Percentiles rank a stretch among this genome's conserved stretches.
phyloP scores from a whole-genome alignment of 1,140 invertebrate genomes.

The Bicyclus anynana region DNA sequence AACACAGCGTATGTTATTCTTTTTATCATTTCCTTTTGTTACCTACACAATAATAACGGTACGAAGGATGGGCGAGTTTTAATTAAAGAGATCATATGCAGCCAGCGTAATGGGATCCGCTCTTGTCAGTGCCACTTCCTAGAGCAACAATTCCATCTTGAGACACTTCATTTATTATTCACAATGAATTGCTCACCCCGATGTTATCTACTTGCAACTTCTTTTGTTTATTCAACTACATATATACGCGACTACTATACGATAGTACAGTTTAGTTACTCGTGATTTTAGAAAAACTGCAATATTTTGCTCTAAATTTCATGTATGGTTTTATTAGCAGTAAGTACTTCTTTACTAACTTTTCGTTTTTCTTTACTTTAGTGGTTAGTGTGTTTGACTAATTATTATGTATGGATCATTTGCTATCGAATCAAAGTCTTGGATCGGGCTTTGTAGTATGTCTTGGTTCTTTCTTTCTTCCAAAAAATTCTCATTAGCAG shows the following conservation, averaged over 20 bases:
- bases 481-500: no score
- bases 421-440: no score
- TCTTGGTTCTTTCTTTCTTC: no score
- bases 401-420: no score
- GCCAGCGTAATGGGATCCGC: slow-evolving; percentile 17
- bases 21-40: background rate
- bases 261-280: background rate
- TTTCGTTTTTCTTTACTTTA: no score
- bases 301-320: no score
- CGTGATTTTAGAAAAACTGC: no score
- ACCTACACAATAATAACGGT: background rate
- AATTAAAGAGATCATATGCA: slow-evolving; percentile 23
- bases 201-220: slow-evolving; percentile 36
- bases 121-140: slow-evolving; percentile 23
- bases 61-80: slow-evolving; percentile 15
- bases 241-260: background rate
- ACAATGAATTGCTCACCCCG: slow-evolving; percentile 57
- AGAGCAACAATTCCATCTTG: slow-evolving; percentile 28
- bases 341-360: no score
- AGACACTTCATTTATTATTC: slow-evolving; percentile 67
- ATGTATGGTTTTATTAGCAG: no score
- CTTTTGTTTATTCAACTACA: slow-evolving; percentile 54
- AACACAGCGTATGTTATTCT: background rate
- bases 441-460: no score
- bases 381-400: no score